Percentiles rank a stretch among this genome's conserved stretches.
Evolutionary conservation across 2,797 vertebrate species (phyloP).

Genomic region (Sternotherus odoratus): DNA sequence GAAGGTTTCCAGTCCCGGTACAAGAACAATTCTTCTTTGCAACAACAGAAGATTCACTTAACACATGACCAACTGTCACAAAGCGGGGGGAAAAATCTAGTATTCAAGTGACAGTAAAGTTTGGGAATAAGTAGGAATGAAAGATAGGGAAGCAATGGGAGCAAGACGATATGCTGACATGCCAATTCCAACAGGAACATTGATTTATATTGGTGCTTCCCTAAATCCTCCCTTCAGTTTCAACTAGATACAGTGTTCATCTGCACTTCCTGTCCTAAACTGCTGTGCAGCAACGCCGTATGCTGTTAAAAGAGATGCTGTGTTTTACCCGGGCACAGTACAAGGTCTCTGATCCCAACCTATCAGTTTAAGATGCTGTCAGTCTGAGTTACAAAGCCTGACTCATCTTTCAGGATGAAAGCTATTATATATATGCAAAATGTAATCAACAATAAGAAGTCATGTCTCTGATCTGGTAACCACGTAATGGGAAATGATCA

Average conservation of each 20-base stretch:
- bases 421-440: background rate
- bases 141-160: background rate
- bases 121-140: background rate
- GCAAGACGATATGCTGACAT: background rate
- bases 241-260: background rate
- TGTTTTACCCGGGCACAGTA: constrained; percentile 16
- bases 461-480: constrained; percentile 30
- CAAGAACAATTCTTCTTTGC: background rate
- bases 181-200: background rate
- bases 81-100: constrained; percentile 9
- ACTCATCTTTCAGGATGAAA: background rate
- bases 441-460: constrained; percentile 39
- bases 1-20: background rate
- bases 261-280: background rate
- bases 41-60: constrained; percentile 36
- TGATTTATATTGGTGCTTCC: background rate
- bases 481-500: constrained; percentile 53
- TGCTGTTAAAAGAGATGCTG: background rate
- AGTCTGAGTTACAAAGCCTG: constrained; percentile 36
- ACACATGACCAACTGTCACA: background rate
- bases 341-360: constrained; percentile 33
- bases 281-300: background rate
- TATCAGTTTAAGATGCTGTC: constrained; percentile 13
- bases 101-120: background rate
- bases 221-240: background rate